Percentiles rank a stretch among this genome's conserved stretches.
Evolutionary conservation across 2,888 invertebrate genomes (phyloP).

Genomic region (Ashinkailepas kermadecensis): DNA sequence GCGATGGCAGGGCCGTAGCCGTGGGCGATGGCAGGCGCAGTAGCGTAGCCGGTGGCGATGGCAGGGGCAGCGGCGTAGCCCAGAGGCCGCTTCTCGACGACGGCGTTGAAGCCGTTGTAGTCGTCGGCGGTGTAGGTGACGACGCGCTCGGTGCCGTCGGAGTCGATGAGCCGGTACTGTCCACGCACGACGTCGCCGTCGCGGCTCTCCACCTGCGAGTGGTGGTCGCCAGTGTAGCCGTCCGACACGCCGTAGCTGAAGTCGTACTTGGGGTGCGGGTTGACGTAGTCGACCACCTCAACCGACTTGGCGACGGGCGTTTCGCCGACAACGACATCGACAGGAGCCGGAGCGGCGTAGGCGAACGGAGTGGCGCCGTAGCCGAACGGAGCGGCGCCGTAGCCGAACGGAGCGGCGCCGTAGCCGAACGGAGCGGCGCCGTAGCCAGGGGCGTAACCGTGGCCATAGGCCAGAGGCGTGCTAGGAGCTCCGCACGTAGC

Average conservation of each 20-base stretch:
- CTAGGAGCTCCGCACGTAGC: conserved; percentile 16
- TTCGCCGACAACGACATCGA: background rate
- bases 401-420: too few species aligned
- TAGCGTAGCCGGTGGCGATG: conserved; percentile 25
- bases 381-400: background rate
- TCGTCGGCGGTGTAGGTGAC: conserved; percentile 31
- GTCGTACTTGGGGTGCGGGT: conserved; percentile 23
- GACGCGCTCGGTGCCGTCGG: conserved; percentile 27
- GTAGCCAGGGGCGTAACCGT: conserved; percentile 23
- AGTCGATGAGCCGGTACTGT: conserved; percentile 23
- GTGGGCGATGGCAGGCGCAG: conserved; percentile 26
- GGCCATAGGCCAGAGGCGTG: conserved; percentile 2
- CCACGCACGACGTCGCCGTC: conserved; percentile 25
- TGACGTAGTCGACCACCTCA: conserved; percentile 2
- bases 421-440: conserved; percentile 30
- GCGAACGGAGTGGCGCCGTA: conserved; percentile 32
- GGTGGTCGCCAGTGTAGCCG: conserved; percentile 25
- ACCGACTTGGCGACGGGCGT: background rate
- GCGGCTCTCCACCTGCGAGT: conserved; percentile 24
- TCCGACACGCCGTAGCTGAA: conserved; percentile 25
- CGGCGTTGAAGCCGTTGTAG: conserved; percentile 34
- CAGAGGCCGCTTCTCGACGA: conserved; percentile 34
- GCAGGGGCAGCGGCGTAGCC: conserved; percentile 29
- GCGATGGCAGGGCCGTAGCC: too few species aligned
- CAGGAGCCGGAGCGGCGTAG: conserved; percentile 29